These are phyloP conservation scores for Oncorhynchus gorbuscha DNA, from an alignment of 2,113 vertebrate genomes.

Conservation along the genomic window DNA sequence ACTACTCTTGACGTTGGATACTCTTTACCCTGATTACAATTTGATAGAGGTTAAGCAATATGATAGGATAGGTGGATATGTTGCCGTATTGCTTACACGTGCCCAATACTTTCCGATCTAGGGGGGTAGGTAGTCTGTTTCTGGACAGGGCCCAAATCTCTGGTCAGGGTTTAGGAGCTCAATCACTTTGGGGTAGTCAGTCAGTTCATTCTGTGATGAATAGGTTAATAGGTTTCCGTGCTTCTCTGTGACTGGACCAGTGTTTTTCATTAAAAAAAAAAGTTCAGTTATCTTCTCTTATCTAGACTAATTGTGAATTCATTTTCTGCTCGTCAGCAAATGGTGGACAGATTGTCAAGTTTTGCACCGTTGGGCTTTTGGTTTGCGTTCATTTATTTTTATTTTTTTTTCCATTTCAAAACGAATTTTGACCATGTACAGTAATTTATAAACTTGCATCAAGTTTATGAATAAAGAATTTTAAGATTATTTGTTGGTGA, in stretches of 20 bases:
- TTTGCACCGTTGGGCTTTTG: constrained; percentile 76
- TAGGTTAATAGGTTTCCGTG: constrained; percentile 47
- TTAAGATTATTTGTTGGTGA: constrained; percentile 44
- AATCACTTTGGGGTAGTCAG: constrained; percentile 23
- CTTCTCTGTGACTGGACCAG: constrained; percentile 54
- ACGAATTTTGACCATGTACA: constrained; percentile 77
- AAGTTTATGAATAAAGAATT: constrained; percentile 86
- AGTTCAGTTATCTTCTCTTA: constrained; percentile 38
- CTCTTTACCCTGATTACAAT: too few species aligned
- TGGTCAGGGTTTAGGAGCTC: constrained; percentile 10
- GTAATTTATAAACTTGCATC: constrained; percentile 85
- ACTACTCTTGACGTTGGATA: too few species aligned
- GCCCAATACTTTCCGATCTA: too few species aligned
- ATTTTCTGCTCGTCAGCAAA: constrained; percentile 57
- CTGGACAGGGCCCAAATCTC: constrained; percentile 25
- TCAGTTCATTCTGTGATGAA: constrained; percentile 35
- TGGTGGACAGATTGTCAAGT: constrained; percentile 69
- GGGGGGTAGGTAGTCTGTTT: not conserved
- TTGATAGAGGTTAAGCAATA: too few species aligned
- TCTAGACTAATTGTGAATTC: constrained; percentile 49
- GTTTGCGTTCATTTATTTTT: not conserved
- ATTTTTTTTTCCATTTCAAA: constrained; percentile 26
- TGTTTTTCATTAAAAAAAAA: constrained; percentile 34
- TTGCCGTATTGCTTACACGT: too few species aligned
- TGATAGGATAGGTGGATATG: too few species aligned